Evolutionary conservation across 2,113 vertebrate species (phyloP).

Genomic region (Actenoides hombroni): DNA sequence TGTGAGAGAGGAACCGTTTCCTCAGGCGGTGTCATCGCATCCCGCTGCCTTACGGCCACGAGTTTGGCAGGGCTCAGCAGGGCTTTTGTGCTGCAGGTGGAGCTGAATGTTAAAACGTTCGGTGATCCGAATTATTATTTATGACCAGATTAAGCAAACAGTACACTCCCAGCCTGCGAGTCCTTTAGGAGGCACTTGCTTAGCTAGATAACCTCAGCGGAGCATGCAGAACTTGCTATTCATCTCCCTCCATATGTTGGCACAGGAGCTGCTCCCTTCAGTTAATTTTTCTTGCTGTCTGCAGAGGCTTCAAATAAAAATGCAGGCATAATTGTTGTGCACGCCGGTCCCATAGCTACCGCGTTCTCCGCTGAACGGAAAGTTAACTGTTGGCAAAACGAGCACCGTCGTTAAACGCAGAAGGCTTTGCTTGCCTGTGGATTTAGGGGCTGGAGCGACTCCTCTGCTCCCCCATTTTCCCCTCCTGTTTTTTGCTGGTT

Average conservation of each 20-base stretch:
- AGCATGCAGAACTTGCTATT: neutral
- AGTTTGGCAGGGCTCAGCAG: neutral
- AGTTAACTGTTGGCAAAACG: neutral
- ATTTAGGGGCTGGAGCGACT: neutral
- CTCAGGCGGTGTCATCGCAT: fast-evolving
- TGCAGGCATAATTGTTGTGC: neutral
- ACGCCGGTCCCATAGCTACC: neutral
- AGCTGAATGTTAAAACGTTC: neutral
- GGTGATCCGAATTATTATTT: conserved; percentile 30
- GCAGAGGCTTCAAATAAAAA: conserved; percentile 22
- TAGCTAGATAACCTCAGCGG: neutral
- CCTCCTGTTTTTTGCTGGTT: neutral
- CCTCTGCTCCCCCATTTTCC: fast-evolving
- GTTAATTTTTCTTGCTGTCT: conserved; percentile 45
- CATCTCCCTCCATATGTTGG: conserved; percentile 35
- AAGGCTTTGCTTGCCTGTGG: neutral
- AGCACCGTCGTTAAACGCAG: neutral
- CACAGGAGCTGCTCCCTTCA: conserved; percentile 33
- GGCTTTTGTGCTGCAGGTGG: neutral
- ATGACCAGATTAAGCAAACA: conserved; percentile 9
- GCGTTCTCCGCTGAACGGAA: neutral
- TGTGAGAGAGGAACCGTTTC: neutral
- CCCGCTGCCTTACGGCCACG: fast-evolving
- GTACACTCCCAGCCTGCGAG: neutral
- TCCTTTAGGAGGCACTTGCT: conserved; percentile 46